A percentile compares a stretch with the other conserved stretches of the same genome.
Conservation (phyloP, 2,797 vertebrate genomes). For the Falco columbarius region DNA sequence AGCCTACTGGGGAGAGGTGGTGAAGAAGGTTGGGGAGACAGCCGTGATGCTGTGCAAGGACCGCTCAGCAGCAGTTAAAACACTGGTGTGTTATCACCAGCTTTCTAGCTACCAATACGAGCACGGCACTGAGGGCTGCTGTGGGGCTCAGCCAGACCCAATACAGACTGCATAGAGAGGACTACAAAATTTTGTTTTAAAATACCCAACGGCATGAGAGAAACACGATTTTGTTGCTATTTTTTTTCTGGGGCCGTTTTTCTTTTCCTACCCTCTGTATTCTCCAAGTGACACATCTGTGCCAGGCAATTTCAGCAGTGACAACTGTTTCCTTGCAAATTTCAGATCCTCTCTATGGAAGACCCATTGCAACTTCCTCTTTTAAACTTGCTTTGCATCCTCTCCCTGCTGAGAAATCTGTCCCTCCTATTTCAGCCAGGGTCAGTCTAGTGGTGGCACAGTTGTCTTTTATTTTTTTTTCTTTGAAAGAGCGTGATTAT, state of each 20-base stretch:
- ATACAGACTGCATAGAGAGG: neutral
- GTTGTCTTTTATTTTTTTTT: neutral
- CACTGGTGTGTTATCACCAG: too few relatives aligned
- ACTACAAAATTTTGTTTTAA: neutral
- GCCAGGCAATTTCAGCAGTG: neutral
- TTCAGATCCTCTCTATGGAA: neutral
- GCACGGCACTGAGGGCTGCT: too few relatives aligned
- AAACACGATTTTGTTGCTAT: neutral
- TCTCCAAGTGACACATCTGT: neutral
- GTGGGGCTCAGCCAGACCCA: too few relatives aligned
- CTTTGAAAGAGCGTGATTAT: neutral
- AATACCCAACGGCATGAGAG: neutral
- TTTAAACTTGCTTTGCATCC: neutral
- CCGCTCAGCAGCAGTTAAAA: too few relatives aligned
- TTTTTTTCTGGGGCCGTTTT: neutral
- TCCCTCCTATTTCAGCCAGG: neutral
- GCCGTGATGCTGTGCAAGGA: too few relatives aligned
- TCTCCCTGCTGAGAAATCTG: neutral
- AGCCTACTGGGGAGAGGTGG: too few relatives aligned
- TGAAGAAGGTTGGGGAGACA: too few relatives aligned
- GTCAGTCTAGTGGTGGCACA: neutral
- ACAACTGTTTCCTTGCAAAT: neutral
- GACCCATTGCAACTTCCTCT: neutral
- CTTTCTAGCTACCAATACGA: too few relatives aligned
- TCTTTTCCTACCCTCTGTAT: neutral